Evolutionary conservation across 2,888 invertebrate genomes (phyloP), one percentile per base, ranked within the genome.

Genomic region (Seira musarum): DNA sequence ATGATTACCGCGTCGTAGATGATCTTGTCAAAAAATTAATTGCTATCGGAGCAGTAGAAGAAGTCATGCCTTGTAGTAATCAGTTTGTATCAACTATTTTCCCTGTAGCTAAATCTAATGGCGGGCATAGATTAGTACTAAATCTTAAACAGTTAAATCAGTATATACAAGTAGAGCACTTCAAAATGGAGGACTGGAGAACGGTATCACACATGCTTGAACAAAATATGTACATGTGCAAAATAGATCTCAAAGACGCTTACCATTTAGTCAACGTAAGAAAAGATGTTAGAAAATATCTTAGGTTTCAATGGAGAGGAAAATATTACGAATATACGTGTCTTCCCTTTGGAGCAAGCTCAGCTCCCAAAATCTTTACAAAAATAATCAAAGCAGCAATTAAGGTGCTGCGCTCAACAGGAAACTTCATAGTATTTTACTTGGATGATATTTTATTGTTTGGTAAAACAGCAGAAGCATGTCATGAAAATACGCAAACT

Each of bases 231-330:
- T 63, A 22, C 21, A 22, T 63, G 64, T 17, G 21, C 5, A 63
- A 63, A 63, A 10, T 63, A 8, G 64, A 63, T 24, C 24, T 63
- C 6, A 63, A 63, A 63, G 64, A 63, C 22, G 64, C 64, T 5
- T 63, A 63, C 21, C 22, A 8, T 63, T 8, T 22, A 13, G 21
- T 63, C 10, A 17, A 2, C 3, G 22, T 63, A 21, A 17, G 21
- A 8, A 21, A 17, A 17, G 6, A 8, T 22, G 10, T 21, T 22
- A 2, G 64, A 22, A 63, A 63, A 24, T 63, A 22, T 63, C 21
- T 63, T 10, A 5, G 22, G 22, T 63, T 63, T n/a, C n/a, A 21
- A n/a, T 63, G 64, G 64, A 22, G 22, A 5, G 64, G n/a, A 8
- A 24, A 3, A 17, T 63, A 8, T 21, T 63, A 63, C 22, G 21